A percentile compares a stretch with the other conserved stretches of the same genome.
phyloP scores from a whole-genome alignment of 2,113 vertebrate genomes.

The Pundamilia nyererei region DNA sequence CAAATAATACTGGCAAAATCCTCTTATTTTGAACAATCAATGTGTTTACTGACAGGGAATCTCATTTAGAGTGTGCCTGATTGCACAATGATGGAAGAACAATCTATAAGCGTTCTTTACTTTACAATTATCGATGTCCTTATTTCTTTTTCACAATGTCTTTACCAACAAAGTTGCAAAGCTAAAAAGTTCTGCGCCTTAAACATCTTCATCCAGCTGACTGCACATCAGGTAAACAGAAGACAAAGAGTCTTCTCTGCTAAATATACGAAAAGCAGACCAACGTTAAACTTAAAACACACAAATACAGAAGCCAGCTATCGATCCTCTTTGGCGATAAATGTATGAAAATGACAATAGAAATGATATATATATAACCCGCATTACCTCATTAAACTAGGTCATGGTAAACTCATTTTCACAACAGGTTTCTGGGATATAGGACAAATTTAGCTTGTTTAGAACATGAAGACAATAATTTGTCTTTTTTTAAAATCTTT shows the following conservation, averaged over 20 bases:
- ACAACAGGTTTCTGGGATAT: neutral
- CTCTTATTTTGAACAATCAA: conserved; percentile 42
- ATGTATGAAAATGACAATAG: conserved; percentile 14
- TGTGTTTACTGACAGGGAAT: conserved; percentile 38
- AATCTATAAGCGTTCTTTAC: conserved; percentile 11
- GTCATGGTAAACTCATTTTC: conserved; percentile 45
- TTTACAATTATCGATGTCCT: conserved; percentile 14
- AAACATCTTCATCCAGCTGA: neutral
- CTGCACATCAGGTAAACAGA: neutral
- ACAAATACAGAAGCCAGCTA: neutral
- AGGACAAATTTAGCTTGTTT: conserved; percentile 40
- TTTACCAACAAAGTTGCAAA: neutral
- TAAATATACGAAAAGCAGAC: neutral
- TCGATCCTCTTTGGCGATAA: neutral
- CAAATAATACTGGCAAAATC: conserved; percentile 22
- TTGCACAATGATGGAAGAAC: neutral
- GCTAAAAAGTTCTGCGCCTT: neutral
- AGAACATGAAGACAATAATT: conserved; percentile 33
- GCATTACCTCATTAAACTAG: conserved; percentile 53
- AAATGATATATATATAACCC: conserved; percentile 31
- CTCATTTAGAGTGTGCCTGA: conserved; percentile 16
- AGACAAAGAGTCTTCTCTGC: neutral
- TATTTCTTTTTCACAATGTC: neutral
- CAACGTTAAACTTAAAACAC: neutral
- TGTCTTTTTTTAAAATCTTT: conserved; percentile 5